Evolutionary conservation across 2,113 vertebrate species (phyloP).

Genomic region (Noturus placidus): DNA sequence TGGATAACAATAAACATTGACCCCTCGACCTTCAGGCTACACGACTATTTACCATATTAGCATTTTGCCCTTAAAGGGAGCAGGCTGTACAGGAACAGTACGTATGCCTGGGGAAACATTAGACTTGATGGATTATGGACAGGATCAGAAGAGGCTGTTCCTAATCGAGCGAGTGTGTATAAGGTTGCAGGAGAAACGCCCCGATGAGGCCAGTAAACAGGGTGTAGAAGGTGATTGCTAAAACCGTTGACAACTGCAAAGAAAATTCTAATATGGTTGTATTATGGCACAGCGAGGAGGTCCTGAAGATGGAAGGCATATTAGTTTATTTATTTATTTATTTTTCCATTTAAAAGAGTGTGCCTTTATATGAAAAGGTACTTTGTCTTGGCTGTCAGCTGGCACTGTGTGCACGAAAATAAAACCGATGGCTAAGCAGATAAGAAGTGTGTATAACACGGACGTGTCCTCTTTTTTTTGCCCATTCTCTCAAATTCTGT

Average conservation of each 20-base stretch:
- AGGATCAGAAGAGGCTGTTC: neutral
- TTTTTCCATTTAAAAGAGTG: slow-evolving; percentile 7
- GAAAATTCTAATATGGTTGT: neutral
- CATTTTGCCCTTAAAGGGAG: neutral
- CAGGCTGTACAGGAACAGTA: neutral
- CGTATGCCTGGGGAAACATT: neutral
- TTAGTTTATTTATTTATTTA: no score
- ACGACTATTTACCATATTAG: neutral
- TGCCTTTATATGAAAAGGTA: neutral
- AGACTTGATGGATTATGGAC: slow-evolving; percentile 10
- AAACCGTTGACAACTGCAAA: slow-evolving; percentile 5
- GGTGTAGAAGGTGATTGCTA: neutral
- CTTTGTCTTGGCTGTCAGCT: slow-evolving; percentile 29
- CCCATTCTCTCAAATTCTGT: slow-evolving; percentile 4
- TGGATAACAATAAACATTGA: neutral
- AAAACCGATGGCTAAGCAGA: slow-evolving; percentile 26
- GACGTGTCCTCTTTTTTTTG: neutral
- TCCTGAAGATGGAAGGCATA: neutral
- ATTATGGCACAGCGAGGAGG: neutral
- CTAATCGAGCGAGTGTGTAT: neutral
- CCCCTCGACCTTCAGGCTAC: neutral
- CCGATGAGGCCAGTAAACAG: neutral
- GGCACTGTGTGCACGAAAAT: neutral
- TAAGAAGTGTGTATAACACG: neutral
- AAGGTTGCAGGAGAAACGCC: neutral